phyloP scores from a whole-genome alignment of 2,797 vertebrate species.

The Rhinogobio ventralis region DNA sequence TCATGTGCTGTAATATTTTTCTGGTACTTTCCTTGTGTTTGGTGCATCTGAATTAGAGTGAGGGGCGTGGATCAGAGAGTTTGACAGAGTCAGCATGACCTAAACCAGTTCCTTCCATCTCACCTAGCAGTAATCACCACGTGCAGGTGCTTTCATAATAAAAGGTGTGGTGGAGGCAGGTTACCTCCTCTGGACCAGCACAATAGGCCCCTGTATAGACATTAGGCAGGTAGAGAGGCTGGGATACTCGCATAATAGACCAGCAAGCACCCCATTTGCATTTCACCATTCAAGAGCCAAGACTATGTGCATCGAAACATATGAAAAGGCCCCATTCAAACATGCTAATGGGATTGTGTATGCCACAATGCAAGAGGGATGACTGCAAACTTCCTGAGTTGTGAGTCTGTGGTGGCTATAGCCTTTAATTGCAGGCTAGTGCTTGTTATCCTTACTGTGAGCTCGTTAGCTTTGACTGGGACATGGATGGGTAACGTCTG shows the following conservation, averaged over 20 bases:
- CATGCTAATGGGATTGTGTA: slow-evolving; percentile 91
- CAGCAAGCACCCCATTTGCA: slow-evolving; percentile 92
- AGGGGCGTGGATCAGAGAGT: slow-evolving; percentile 22
- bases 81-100: slow-evolving; percentile 62
- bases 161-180: slow-evolving; percentile 89
- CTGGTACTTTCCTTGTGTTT: slow-evolving; percentile 3
- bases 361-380: slow-evolving; percentile 90
- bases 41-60: slow-evolving; percentile 9
- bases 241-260: slow-evolving; percentile 88
- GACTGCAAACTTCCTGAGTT: slow-evolving; percentile 91
- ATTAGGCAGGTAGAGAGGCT: slow-evolving; percentile 90
- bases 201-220: slow-evolving; percentile 81
- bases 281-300: slow-evolving; percentile 89
- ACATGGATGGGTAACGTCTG: slow-evolving; percentile 25
- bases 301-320: slow-evolving; percentile 84
- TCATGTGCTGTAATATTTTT: slow-evolving; percentile 14
- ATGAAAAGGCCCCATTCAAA: slow-evolving; percentile 92
- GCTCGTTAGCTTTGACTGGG: slow-evolving; percentile 56
- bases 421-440: slow-evolving; percentile 85
- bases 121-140: slow-evolving; percentile 80
- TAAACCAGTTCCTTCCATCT: slow-evolving; percentile 19
- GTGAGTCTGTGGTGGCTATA: slow-evolving; percentile 76
- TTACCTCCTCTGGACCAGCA: slow-evolving; percentile 66
- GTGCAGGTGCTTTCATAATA: slow-evolving; percentile 95
- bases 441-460: slow-evolving; percentile 75